phyloP scores from a whole-genome alignment of 2,888 invertebrate species.

The Phanerotoma sp. region DNA sequence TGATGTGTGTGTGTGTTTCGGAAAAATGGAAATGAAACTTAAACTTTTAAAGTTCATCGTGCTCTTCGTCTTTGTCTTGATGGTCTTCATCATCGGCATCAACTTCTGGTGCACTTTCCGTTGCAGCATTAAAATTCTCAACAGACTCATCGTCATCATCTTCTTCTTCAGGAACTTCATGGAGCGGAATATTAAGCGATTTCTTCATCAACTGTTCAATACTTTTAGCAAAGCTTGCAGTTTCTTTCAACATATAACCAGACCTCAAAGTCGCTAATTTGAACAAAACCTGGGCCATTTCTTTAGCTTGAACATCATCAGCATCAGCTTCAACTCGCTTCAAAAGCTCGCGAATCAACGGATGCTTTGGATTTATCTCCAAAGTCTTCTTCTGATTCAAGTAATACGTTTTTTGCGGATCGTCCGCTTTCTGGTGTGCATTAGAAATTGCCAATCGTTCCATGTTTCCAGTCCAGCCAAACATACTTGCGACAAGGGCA shows the following conservation, averaged over 20 bases:
- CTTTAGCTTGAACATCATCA: slow-evolving; percentile 74
- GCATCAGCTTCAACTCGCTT: slow-evolving; percentile 77
- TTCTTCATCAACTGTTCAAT: slow-evolving; percentile 89
- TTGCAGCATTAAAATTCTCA: slow-evolving; percentile 44
- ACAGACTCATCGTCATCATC: slow-evolving; percentile 39
- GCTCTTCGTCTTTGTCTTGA: slow-evolving; percentile 59
- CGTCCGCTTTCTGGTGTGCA: slow-evolving; percentile 94
- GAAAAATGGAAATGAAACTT: background rate
- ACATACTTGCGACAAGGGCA: slow-evolving; percentile 93
- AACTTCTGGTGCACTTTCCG: slow-evolving; percentile 56
- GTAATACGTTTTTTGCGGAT: slow-evolving; percentile 87
- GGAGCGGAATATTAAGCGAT: slow-evolving; percentile 74
- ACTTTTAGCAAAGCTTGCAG: slow-evolving; percentile 83
- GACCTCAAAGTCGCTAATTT: slow-evolving; percentile 90
- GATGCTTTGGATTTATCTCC: slow-evolving; percentile 97
- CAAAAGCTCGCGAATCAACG: slow-evolving; percentile 88
- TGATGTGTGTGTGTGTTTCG: background rate
- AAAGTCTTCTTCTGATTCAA: slow-evolving; percentile 93
- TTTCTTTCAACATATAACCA: slow-evolving; percentile 89
- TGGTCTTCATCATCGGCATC: slow-evolving; percentile 57
- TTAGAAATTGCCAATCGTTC: slow-evolving; percentile 93
- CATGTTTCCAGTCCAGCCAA: slow-evolving; percentile 99
- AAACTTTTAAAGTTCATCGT: slow-evolving; percentile 64
- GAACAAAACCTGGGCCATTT: slow-evolving; percentile 87
- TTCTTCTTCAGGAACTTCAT: slow-evolving; percentile 63